Percentiles rank a stretch among this genome's conserved stretches.
phyloP scores from a whole-genome alignment of 2,113 vertebrate genomes.

The Sander vitreus region DNA sequence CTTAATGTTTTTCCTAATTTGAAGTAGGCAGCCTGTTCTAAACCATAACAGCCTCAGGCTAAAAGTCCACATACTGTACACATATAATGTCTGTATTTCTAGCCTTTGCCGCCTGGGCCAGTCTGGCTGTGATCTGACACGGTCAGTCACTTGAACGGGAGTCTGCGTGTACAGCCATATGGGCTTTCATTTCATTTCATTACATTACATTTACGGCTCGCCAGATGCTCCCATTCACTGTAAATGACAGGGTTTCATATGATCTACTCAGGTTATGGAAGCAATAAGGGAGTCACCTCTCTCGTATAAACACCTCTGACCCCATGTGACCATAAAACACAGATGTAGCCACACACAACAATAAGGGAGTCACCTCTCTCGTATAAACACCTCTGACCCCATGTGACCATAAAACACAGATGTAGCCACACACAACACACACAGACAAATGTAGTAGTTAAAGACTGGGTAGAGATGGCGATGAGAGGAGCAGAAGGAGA shows the following conservation, averaged over 20 bases:
- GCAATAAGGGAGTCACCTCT: conserved; percentile 79
- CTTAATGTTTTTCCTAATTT: neutral
- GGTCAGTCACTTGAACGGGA: conserved; percentile 36
- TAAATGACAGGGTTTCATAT: conserved; percentile 78
- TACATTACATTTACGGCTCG: conserved; percentile 74
- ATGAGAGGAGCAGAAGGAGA: conserved; percentile 31
- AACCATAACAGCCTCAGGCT: conserved; percentile 1
- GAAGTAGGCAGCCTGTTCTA: neutral
- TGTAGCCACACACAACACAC: conserved; percentile 28
- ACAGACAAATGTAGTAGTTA: conserved; percentile 51
- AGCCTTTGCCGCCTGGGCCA: neutral
- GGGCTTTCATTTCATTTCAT: conserved; percentile 76
- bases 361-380: conserved; percentile 76
- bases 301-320: conserved; percentile 77
- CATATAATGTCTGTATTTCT: conserved; percentile 15
- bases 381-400: conserved; percentile 77
- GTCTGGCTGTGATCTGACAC: conserved; percentile 24
- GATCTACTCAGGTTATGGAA: conserved; percentile 80
- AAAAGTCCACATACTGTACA: conserved; percentile 9
- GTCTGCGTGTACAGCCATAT: conserved; percentile 44
- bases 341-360: conserved; percentile 55
- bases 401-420: conserved; percentile 66
- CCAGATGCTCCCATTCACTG: conserved; percentile 80
- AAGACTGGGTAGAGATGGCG: conserved; percentile 29
- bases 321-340: conserved; percentile 67